A percentile compares a stretch with the other conserved stretches of the same genome.
Evolutionary conservation across 2,797 vertebrate genomes (phyloP).

Genomic region (Falco naumanni): DNA sequence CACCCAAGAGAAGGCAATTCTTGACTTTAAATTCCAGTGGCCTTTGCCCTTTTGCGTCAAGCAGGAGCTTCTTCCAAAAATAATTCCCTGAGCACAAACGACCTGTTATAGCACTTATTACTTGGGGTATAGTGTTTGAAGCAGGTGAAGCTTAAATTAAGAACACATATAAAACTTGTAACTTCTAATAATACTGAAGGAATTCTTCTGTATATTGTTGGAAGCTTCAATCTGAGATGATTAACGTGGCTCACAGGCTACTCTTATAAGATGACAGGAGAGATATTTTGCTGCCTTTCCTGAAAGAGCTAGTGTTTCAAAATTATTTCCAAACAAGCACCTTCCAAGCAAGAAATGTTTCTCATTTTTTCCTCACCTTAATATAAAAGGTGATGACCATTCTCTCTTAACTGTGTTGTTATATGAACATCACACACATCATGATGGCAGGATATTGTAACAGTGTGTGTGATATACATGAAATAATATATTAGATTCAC

Average conservation of each 20-base stretch:
- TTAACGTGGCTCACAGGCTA: constrained; percentile 41
- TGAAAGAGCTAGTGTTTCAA: constrained; percentile 18
- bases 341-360: background rate
- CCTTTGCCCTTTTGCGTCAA: constrained; percentile 37
- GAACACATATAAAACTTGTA: constrained; percentile 23
- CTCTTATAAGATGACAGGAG: constrained; percentile 46
- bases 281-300: constrained; percentile 29
- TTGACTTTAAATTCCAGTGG: background rate
- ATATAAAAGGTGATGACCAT: background rate
- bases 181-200: constrained; percentile 54
- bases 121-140: background rate
- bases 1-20: background rate
- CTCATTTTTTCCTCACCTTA: constrained; percentile 34
- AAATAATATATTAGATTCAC: background rate
- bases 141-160: constrained; percentile 10
- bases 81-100: constrained; percentile 46
- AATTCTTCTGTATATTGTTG: constrained; percentile 43
- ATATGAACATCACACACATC: background rate
- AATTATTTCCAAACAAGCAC: constrained; percentile 37
- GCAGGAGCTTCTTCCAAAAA: constrained; percentile 41
- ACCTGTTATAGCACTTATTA: constrained; percentile 15
- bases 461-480: background rate
- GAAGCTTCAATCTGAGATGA: constrained; percentile 44
- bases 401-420: constrained; percentile 8
- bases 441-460: background rate